Evolutionary conservation across 2,113 vertebrate genomes (phyloP).

Genomic region (Himantopus leucocephalus): DNA sequence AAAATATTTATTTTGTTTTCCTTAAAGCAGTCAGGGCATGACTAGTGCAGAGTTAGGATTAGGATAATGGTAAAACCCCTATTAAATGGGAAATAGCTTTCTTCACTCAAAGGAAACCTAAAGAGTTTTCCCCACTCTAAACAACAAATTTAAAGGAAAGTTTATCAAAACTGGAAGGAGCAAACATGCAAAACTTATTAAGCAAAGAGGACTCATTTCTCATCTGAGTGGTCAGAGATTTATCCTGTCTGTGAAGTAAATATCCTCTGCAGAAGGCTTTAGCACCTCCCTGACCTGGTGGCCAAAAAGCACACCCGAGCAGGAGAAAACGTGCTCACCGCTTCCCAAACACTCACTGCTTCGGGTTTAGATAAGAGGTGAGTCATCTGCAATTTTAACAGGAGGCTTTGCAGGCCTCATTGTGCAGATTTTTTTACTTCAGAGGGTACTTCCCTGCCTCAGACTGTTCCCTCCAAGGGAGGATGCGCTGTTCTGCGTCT

Average conservation of each 20-base stretch:
- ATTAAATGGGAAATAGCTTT: neutral
- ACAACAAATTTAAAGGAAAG: neutral
- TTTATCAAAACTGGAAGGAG: neutral
- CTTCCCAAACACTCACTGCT: neutral
- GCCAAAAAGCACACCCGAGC: neutral
- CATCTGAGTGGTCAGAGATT: neutral
- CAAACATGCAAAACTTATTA: neutral
- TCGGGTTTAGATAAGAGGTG: constrained; percentile 5
- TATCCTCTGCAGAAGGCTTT: neutral
- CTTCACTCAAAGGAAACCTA: neutral
- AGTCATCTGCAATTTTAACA: neutral
- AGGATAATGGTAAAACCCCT: neutral
- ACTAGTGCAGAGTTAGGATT: neutral
- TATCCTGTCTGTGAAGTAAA: neutral
- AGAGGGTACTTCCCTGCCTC: neutral
- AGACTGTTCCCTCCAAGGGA: neutral
- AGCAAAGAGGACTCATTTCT: neutral
- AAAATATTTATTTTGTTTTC: neutral
- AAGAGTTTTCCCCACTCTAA: neutral
- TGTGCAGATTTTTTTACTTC: neutral
- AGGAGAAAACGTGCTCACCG: neutral
- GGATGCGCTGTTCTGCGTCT: neutral
- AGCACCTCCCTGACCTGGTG: neutral
- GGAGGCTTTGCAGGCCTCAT: neutral
- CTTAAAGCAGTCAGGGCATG: neutral